Base-by-base conservation (phyloP, 1,140 invertebrate genomes). In the Ditylenchus dipsaci region DNA sequence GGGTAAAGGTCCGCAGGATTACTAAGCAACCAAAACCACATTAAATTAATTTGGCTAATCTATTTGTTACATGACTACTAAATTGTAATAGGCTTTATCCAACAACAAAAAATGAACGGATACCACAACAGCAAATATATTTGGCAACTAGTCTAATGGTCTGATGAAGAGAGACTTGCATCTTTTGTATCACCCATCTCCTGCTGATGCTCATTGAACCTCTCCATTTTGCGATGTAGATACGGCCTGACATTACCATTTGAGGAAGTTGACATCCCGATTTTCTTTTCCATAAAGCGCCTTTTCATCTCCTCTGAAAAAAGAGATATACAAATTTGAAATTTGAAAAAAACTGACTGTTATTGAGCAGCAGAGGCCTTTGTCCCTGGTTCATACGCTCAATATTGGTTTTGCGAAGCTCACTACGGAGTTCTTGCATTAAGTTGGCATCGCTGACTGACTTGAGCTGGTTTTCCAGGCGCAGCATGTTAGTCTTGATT, bases 351-450 rank as follows among this genome's bases (percentile, higher is more conserved):
- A 59, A 59, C 38, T 23, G 19, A 68, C 64, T 43, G 58, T 71
- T 71, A 15, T 71, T 71, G 13, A 61, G 38, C 43, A 70, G 69
- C 49, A 71, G n/a, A 19, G 68, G 68, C 13, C 38, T 57, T 45
- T 69, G 38, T 59, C 68, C 68, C 7, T 26, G 66, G 23, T 70
- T 70, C 68, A 70, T 70, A 30, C 68, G 65, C 33, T 70, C 65
- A 59, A 70, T 70, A 27, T 70, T 70, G 23, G 19, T 43, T 9
- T 43, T 29, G 1, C 68, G 67, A 47, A 70, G 49, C 19, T 70
- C 63, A 17, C 47, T 15, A 19, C 47, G 53, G 11, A 70, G 21
- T 29, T 70, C 43, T n/a, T 70, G 38, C 15, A 47, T 43, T 38
- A 65, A 29, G 30, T 68, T 65, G 26, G 33, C 23, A 21, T 58